These are phyloP conservation scores for Tachyglossus aculeatus DNA, from an alignment of 2,797 vertebrate genomes.

Conservation along the genomic window DNA sequence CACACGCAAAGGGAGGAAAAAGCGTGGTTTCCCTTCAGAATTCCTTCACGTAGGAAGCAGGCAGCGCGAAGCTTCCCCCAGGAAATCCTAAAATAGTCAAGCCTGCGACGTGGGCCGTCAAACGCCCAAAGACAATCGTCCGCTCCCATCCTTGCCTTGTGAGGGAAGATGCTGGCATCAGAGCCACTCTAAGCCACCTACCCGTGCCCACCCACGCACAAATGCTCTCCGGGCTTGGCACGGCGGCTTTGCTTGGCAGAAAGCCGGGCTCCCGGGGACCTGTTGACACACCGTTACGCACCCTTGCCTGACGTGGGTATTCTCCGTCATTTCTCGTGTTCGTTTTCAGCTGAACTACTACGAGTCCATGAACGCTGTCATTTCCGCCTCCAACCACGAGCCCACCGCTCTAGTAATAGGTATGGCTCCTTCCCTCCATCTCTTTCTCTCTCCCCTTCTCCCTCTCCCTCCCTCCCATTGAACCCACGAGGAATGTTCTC, in stretches of 20 bases:
- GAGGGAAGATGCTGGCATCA: neutral
- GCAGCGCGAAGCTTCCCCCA: neutral
- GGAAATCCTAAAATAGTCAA: conserved; percentile 1
- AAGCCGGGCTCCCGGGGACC: neutral
- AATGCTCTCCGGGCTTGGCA: neutral
- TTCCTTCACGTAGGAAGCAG: neutral
- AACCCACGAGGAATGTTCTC: too few species aligned
- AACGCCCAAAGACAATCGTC: neutral
- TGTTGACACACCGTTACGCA: neutral
- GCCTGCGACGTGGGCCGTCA: neutral
- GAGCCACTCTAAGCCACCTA: neutral
- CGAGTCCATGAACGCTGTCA: conserved; percentile 69
- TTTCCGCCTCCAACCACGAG: conserved; percentile 79
- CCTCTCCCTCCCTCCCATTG: neutral
- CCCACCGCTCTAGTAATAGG: conserved; percentile 74
- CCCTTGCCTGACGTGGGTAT: neutral
- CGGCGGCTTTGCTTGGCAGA: neutral
- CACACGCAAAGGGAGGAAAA: neutral
- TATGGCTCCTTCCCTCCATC: conserved; percentile 26
- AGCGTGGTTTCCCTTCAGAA: neutral
- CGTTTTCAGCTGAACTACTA: conserved; percentile 79
- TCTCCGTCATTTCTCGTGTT: conserved; percentile 4
- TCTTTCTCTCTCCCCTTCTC: neutral
- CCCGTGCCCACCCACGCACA: neutral
- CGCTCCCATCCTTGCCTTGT: neutral